These are phyloP conservation scores for Tokudaia muenninki DNA, from an alignment of 2,797 vertebrate genomes.

Conservation along the genomic window DNA sequence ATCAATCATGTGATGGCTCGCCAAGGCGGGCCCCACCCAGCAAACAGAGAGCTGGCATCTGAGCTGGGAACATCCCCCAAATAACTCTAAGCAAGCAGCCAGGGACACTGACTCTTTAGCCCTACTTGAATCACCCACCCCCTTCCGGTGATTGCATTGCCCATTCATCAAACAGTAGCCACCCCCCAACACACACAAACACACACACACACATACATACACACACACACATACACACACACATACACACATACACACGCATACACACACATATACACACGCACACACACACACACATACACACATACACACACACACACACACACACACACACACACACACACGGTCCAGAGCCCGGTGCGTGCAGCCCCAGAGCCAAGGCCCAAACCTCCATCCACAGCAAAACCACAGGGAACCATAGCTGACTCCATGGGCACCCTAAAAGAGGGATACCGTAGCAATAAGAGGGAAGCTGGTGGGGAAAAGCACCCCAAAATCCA, in stretches of 20 bases:
- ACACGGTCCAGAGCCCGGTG: accelerated
- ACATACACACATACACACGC: no score
- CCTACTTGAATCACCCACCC: accelerated
- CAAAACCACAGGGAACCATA: background rate
- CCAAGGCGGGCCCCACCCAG: accelerated
- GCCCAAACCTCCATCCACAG: accelerated
- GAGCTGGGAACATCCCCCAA: background rate
- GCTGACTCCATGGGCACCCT: no score
- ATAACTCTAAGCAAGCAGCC: background rate
- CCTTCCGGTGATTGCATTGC: background rate
- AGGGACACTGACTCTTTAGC: accelerated
- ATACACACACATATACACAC: no score
- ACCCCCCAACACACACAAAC: no score
- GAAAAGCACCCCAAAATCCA: background rate
- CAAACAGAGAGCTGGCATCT: background rate
- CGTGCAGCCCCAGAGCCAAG: background rate
- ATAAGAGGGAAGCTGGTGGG: background rate
- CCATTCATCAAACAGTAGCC: background rate
- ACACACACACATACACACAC: no score
- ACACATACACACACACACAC: no score
- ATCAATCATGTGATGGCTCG: accelerated
- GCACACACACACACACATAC: no score
- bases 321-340: no score
- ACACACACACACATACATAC: no score
- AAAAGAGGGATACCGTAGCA: background rate